These are phyloP conservation scores for Phrynocephalus forsythii DNA, from an alignment of 2,797 vertebrate species.

Conservation along the genomic window DNA sequence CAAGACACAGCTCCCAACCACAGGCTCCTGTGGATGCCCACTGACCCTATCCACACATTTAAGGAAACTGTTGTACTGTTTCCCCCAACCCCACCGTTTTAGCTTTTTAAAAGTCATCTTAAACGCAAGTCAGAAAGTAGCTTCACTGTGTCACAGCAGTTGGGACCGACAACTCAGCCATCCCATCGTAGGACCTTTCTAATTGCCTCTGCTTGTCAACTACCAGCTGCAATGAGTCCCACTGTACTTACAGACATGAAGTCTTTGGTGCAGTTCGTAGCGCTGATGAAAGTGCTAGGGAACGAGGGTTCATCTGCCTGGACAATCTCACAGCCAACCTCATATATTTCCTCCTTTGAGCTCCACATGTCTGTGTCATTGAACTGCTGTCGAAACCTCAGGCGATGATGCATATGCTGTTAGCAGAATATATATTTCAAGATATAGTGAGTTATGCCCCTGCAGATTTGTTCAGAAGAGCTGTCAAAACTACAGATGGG, in stretches of 20 bases:
- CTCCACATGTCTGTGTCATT: conserved; percentile 19
- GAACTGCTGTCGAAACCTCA: conserved; percentile 61
- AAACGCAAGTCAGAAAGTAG: background rate
- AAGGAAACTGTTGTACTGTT: background rate
- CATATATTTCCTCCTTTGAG: conserved; percentile 34
- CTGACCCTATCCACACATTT: background rate
- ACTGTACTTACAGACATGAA: conserved; percentile 75
- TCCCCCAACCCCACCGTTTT: background rate
- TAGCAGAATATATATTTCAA: background rate
- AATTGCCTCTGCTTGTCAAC: background rate
- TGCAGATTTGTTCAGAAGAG: background rate
- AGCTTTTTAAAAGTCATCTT: background rate
- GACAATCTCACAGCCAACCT: conserved; percentile 50
- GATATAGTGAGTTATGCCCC: background rate
- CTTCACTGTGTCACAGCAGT: background rate
- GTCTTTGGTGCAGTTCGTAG: conserved; percentile 69
- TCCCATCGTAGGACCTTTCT: background rate
- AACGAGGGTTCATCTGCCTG: background rate
- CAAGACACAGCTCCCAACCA: background rate
- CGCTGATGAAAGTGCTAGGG: conserved; percentile 5
- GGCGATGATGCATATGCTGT: conserved; percentile 61
- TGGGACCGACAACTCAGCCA: too few relatives aligned
- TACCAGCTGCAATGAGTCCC: background rate
- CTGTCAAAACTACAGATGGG: too few relatives aligned
- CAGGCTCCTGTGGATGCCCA: background rate